Conservation (phyloP, 1,140 invertebrate genomes). For the Copidosoma floridanum region DNA sequence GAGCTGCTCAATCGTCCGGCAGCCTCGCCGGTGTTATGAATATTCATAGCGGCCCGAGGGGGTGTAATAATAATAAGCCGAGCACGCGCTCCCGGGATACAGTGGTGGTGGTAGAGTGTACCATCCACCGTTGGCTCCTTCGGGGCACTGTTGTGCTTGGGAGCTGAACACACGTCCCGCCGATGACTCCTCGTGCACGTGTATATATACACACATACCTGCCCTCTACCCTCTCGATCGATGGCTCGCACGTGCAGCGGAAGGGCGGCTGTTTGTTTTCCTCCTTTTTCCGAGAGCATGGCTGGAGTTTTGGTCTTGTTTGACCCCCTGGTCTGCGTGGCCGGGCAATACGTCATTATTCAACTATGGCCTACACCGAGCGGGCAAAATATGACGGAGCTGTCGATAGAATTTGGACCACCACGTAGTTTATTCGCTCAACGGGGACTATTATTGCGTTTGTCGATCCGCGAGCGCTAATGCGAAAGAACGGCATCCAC, state of each 20-base stretch:
- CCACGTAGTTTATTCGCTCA: too few relatives aligned
- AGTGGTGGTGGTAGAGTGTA: neutral
- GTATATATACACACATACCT: slow-evolving; percentile 2
- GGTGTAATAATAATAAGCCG: too few relatives aligned
- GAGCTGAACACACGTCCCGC: slow-evolving; percentile 5
- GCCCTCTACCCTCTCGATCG: neutral
- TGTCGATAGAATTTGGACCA: too few relatives aligned
- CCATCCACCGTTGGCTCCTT: neutral
- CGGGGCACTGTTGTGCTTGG: neutral
- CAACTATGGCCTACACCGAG: too few relatives aligned
- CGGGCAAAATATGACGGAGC: too few relatives aligned
- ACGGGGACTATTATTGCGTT: too few relatives aligned
- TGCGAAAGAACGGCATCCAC: too few relatives aligned
- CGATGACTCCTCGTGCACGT: neutral
- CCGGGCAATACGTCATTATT: too few relatives aligned
- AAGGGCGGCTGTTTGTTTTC: neutral
- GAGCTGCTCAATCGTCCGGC: slow-evolving; percentile 11
- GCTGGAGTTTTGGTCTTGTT: too few relatives aligned
- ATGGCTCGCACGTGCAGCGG: slow-evolving; percentile 2
- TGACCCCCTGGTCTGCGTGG: too few relatives aligned
- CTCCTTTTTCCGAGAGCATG: neutral
- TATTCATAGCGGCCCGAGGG: slow-evolving; percentile 18
- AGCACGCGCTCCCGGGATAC: too few relatives aligned
- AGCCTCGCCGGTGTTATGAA: slow-evolving; percentile 3
- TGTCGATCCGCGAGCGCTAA: too few relatives aligned